These are phyloP conservation scores for Drosophila flavopinicola DNA, from an alignment of 2,888 invertebrate genomes.

Conservation along the genomic window DNA sequence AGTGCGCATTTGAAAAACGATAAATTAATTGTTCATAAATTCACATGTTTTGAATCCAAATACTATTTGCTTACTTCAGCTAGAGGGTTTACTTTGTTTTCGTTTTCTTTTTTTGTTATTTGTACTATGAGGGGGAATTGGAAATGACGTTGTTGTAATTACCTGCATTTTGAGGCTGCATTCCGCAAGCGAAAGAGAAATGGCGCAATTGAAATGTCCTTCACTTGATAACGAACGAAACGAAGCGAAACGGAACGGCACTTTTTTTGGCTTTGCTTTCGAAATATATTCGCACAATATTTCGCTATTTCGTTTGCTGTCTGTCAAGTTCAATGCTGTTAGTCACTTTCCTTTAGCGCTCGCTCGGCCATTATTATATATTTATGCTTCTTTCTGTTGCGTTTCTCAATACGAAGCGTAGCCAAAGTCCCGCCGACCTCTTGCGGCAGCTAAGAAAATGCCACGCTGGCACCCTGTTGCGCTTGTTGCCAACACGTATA, in stretches of 20 bases:
- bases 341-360: conserved; percentile 22
- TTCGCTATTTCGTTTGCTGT: conserved; percentile 1
- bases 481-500: conserved; percentile 49
- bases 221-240: no score
- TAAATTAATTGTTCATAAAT: conserved; percentile 47
- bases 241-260: conserved; percentile 5
- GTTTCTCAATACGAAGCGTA: conserved; percentile 12
- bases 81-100: no score
- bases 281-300: not conserved
- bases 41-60: conserved; percentile 32
- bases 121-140: no score
- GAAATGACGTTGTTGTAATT: no score
- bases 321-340: conserved; percentile 47
- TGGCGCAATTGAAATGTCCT: conserved; percentile 16
- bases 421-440: no score
- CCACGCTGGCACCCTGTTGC: conserved; percentile 12
- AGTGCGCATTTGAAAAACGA: conserved; percentile 55
- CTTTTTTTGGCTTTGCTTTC: not conserved
- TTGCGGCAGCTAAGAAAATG: no score
- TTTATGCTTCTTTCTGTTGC: conserved; percentile 28
- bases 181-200: not conserved
- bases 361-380: conserved; percentile 20
- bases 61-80: conserved; percentile 24
- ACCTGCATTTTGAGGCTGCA: no score
- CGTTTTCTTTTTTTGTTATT: no score